These are phyloP conservation scores for Porites divaricata DNA, from an alignment of 92 coral and sea anemone genomes.

Conservation along the genomic window DNA sequence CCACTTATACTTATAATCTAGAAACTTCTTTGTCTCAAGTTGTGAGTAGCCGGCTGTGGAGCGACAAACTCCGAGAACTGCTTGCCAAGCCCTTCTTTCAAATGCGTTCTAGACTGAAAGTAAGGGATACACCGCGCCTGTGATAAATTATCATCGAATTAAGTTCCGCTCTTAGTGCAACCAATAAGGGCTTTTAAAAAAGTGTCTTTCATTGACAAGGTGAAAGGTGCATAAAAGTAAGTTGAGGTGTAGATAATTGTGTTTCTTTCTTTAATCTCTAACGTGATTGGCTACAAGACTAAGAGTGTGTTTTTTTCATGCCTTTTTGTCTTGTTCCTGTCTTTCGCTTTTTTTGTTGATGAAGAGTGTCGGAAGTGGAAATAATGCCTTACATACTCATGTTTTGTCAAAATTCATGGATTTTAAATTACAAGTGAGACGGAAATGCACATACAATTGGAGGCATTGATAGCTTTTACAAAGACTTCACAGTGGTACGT, in stretches of 20 bases:
- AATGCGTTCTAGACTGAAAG: neutral
- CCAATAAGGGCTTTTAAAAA: neutral
- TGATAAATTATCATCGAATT: neutral
- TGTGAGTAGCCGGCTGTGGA: neutral
- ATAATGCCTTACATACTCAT: too few species aligned
- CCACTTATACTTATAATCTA: neutral
- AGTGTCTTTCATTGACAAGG: neutral
- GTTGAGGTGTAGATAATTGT: constrained; percentile 8
- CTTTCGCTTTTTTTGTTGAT: neutral
- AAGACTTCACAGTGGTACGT: too few species aligned
- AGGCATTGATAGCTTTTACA: too few species aligned
- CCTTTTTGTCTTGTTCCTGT: neutral
- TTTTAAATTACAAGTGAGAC: too few species aligned
- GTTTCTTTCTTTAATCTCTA: neutral
- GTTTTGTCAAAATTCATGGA: too few species aligned
- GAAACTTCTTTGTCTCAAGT: neutral
- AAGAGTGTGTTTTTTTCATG: neutral
- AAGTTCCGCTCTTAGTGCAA: constrained; percentile 8
- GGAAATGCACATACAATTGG: too few species aligned
- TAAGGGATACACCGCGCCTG: neutral
- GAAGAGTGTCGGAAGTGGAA: too few species aligned
- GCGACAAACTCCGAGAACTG: neutral
- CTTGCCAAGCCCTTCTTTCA: neutral
- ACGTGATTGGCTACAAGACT: constrained; percentile 30
- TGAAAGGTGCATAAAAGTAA: neutral